Conservation (phyloP, 2,113 vertebrate species). For the Sylvia atricapilla region DNA sequence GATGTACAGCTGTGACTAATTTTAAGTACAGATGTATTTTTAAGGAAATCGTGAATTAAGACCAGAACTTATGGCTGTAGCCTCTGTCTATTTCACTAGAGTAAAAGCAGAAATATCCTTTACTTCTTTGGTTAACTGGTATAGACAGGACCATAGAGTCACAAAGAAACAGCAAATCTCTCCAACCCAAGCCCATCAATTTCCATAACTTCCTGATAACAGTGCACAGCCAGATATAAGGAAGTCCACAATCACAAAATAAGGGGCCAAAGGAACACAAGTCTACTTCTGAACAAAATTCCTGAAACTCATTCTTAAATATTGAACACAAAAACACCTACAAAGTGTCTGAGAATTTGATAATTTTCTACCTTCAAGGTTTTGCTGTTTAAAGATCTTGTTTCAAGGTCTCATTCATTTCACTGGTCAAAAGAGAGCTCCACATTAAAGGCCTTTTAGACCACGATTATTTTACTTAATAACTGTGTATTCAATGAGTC, state of each 20-base stretch:
- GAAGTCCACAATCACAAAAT: neutral
- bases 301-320: neutral
- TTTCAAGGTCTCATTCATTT: neutral
- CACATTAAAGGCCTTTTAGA: neutral
- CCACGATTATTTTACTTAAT: neutral
- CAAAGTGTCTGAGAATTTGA: neutral
- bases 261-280: neutral
- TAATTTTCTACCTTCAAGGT: neutral
- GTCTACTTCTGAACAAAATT: neutral
- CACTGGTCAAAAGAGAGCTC: neutral
- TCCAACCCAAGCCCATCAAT: fast-evolving
- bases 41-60: neutral
- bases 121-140: neutral
- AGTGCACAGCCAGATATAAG: neutral
- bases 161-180: neutral
- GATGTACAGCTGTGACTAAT: neutral
- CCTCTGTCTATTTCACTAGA: neutral
- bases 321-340: neutral
- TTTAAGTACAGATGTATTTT: neutral
- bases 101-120: neutral
- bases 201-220: neutral
- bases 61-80: fast-evolving
- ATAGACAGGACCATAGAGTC: neutral
- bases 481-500: neutral
- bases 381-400: neutral